A percentile compares a stretch with the other conserved stretches of the same genome.
Conservation (phyloP, 2,113 vertebrate genomes). For the Neodon shergylaensis region DNA sequence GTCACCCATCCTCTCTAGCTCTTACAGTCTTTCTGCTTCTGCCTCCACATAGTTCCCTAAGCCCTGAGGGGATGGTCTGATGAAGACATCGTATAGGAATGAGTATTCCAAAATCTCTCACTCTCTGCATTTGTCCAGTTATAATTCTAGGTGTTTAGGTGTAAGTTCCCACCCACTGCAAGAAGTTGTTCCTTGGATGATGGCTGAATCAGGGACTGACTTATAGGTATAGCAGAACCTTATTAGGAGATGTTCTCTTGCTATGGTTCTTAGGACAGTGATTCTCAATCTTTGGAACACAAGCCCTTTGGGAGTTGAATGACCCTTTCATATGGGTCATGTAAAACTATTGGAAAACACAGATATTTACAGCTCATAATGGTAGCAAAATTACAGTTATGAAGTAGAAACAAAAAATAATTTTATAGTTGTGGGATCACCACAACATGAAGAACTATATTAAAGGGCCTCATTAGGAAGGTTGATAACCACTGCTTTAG, state of each 20-base stretch:
- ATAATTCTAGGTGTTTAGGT: neutral
- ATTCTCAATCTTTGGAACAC: neutral
- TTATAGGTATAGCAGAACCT: neutral
- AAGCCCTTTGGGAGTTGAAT: neutral
- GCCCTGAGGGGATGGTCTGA: neutral
- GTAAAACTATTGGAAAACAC: neutral
- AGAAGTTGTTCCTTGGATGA: neutral
- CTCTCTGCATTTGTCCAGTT: neutral
- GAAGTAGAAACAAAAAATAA: neutral
- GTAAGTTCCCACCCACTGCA: neutral
- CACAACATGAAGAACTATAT: neutral
- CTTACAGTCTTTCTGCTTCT: neutral
- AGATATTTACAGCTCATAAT: neutral
- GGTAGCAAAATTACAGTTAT: neutral
- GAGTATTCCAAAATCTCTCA: neutral
- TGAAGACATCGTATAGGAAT: neutral
- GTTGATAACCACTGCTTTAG: neutral
- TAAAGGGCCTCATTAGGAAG: neutral
- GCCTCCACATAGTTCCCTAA: neutral
- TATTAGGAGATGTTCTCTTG: neutral
- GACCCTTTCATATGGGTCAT: neutral
- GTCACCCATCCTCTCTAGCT: no score
- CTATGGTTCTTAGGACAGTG: neutral
- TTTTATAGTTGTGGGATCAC: neutral
- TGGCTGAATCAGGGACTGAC: neutral